Conservation (phyloP, 2,797 vertebrate species). For the Microchirus variegatus region DNA sequence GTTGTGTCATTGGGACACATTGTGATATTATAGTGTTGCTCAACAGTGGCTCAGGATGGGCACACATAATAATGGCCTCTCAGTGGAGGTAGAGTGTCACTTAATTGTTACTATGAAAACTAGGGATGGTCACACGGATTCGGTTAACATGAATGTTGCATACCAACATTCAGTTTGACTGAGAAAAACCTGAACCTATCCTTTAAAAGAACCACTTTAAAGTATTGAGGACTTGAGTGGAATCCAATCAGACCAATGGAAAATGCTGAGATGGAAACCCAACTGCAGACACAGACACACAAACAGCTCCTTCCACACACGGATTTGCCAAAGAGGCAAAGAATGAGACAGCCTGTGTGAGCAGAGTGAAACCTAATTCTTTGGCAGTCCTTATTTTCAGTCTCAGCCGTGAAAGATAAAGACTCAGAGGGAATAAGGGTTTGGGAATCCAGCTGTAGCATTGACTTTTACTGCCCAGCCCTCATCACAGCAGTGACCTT, state of each 20-base stretch:
- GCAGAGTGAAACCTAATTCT: constrained; percentile 55
- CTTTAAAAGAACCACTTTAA: constrained; percentile 4
- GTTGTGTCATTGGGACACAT: too few species aligned
- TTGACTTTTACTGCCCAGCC: constrained; percentile 58
- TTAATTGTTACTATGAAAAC: neutral
- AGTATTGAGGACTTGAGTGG: constrained; percentile 8
- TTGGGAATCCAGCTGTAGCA: constrained; percentile 59
- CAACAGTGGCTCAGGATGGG: too few species aligned
- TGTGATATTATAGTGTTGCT: too few species aligned
- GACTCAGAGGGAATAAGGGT: constrained; percentile 58
- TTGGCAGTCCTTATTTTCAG: constrained; percentile 42
- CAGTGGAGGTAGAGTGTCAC: neutral
- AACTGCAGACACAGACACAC: constrained; percentile 5
- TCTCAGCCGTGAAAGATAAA: constrained; percentile 64
- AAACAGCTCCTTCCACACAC: constrained; percentile 23
- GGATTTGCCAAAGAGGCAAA: constrained; percentile 27
- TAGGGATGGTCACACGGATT: neutral
- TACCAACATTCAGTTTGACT: neutral
- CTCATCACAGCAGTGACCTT: constrained; percentile 71
- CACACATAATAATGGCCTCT: too few species aligned
- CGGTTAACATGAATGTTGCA: neutral
- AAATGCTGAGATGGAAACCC: constrained; percentile 36
- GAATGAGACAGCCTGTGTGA: constrained; percentile 44
- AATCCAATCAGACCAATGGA: constrained; percentile 18
- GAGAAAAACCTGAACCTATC: neutral